Evolutionary conservation across 2,113 vertebrate genomes (phyloP).

Genomic region (Vombatus ursinus): DNA sequence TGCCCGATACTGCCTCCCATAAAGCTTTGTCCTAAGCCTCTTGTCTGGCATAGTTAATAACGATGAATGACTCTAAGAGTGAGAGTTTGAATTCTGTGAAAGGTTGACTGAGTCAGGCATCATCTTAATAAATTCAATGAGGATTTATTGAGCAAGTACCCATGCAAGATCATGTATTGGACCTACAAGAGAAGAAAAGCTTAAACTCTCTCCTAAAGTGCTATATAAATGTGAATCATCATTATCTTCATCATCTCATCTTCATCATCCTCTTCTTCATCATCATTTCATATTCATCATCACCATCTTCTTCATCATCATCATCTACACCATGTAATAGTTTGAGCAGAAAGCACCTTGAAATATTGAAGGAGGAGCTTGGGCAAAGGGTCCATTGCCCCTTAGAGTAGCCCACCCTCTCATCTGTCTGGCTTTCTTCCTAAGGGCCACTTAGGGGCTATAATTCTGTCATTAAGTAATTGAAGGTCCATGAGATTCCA

Average conservation of each 20-base stretch:
- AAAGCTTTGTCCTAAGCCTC: no score
- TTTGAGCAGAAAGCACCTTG: neutral
- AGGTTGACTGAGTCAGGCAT: no score
- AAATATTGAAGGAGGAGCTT: neutral
- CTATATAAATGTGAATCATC: neutral
- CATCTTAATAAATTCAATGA: no score
- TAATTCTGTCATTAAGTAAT: neutral
- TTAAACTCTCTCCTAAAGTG: neutral
- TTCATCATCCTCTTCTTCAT: neutral
- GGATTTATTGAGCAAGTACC: no score
- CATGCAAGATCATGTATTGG: no score
- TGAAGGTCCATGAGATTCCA: neutral
- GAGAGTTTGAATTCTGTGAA: no score
- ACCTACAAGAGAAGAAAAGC: no score
- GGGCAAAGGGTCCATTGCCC: neutral
- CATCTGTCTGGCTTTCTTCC: neutral
- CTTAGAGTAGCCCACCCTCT: neutral
- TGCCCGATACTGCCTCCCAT: no score
- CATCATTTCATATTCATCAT: neutral
- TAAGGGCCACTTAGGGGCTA: neutral
- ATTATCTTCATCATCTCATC: neutral
- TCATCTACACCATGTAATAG: neutral
- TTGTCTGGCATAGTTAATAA: no score
- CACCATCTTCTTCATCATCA: neutral
- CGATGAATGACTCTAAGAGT: no score